Conservation (phyloP, 2,797 vertebrate genomes). For the Muraenolepis orangiensis region DNA sequence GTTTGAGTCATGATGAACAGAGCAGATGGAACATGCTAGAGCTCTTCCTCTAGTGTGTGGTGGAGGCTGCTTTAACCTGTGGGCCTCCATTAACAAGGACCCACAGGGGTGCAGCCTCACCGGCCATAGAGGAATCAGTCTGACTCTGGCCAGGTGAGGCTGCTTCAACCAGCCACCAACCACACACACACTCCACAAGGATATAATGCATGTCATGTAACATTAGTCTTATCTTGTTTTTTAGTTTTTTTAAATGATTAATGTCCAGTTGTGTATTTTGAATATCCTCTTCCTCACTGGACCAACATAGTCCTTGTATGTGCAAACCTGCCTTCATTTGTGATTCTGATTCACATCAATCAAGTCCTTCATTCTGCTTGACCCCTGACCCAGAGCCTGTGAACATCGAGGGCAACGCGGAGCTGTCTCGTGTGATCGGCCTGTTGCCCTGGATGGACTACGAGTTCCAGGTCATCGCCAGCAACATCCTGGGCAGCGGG, state of each 20-base stretch:
- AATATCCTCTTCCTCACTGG: no score
- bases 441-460: constrained; percentile 97
- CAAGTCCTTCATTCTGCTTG: background rate
- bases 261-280: constrained; percentile 56
- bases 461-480: constrained; percentile 90
- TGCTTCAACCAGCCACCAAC: no score
- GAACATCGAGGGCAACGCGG: constrained; percentile 92
- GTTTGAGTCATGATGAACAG: no score
- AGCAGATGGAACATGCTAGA: no score
- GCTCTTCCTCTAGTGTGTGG: no score
- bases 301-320: background rate
- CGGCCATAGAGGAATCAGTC: no score
- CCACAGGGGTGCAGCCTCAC: no score
- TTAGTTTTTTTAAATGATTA: background rate
- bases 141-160: no score
- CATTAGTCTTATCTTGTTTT: background rate
- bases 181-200: no score
- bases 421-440: constrained; percentile 83
- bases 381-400: constrained; percentile 73
- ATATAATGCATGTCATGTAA: background rate
- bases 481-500: constrained; percentile 92
- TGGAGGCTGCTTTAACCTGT: no score
- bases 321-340: constrained; percentile 52
- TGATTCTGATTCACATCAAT: constrained; percentile 23
- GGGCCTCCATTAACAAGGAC: no score